Conservation (phyloP, 2,113 vertebrate genomes). For the Alethe diademata region DNA sequence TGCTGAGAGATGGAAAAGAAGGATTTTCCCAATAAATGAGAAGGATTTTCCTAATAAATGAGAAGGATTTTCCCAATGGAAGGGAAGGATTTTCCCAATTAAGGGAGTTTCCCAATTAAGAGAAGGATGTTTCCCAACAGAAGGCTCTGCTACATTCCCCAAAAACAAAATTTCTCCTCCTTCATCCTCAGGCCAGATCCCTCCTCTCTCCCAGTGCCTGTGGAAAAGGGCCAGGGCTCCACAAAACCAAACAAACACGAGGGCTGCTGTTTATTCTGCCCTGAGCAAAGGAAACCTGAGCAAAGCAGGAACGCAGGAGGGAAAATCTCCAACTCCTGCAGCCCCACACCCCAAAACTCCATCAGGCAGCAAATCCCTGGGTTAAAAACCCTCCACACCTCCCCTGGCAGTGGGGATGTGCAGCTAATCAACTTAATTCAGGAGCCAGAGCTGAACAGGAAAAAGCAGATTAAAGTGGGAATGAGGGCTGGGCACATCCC, state of each 20-base stretch:
- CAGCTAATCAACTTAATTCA: constrained; percentile 33
- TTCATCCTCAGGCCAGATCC: not conserved
- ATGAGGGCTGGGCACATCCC: not conserved
- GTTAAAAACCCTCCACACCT: not conserved
- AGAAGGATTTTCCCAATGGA: no score
- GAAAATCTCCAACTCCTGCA: not conserved
- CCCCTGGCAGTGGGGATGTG: not conserved
- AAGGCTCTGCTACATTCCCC: not conserved
- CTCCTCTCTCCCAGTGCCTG: not conserved
- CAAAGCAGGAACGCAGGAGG: not conserved
- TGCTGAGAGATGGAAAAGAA: not conserved
- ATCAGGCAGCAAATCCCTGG: not conserved
- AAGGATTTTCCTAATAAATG: no score
- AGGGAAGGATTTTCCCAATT: no score
- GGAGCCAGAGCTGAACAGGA: constrained; percentile 9
- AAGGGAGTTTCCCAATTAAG: no score
- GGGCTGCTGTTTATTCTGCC: not conserved
- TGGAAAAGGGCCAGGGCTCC: not conserved
- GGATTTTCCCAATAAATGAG: not conserved
- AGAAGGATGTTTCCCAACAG: not conserved
- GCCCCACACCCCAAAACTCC: not conserved
- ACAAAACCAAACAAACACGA: not conserved
- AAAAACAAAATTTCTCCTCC: not conserved
- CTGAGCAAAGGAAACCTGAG: not conserved
- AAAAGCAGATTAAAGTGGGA: not conserved